A percentile compares a stretch with the other conserved stretches of the same genome.
phyloP scores from a whole-genome alignment of 2,797 vertebrate genomes.

The Glyptemys insculpta region DNA sequence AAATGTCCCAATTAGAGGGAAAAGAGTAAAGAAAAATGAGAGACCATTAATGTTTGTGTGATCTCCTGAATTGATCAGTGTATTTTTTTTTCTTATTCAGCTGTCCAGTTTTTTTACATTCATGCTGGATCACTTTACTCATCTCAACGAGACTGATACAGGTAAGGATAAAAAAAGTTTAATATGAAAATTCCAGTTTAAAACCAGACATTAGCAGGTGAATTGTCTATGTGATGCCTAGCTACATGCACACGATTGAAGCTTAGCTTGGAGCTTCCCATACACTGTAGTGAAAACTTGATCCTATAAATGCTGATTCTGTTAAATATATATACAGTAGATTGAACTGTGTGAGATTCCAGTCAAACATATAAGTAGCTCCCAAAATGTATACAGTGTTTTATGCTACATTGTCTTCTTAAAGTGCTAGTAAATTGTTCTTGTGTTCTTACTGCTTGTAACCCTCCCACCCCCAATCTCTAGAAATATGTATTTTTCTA shows the following conservation, averaged over 20 bases:
- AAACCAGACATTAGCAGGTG: not conserved
- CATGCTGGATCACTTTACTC: conserved; percentile 92
- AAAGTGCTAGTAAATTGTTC: not conserved
- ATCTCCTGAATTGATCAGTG: conserved; percentile 48
- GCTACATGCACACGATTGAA: not conserved
- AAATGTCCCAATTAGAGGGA: not conserved
- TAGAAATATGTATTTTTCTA: not conserved
- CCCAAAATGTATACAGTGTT: not conserved
- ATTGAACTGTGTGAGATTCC: not conserved
- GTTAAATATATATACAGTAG: not conserved
- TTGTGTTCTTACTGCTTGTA: not conserved
- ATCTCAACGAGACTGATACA: conserved; percentile 81
- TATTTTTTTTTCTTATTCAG: conserved; percentile 79
- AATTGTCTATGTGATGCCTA: not conserved
- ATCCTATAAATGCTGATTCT: not conserved
- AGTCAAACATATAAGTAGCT: not conserved
- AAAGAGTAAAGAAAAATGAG: not conserved
- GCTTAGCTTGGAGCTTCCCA: not conserved
- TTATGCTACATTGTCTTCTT: not conserved
- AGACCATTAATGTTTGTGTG: not conserved
- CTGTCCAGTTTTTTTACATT: conserved; percentile 96
- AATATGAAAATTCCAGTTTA: not conserved
- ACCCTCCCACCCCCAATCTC: not conserved
- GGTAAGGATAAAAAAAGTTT: conserved; percentile 80
- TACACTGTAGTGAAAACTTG: not conserved